phyloP scores from a whole-genome alignment of 1,140 invertebrate genomes.

The Rhagoletis pomonella region DNA sequence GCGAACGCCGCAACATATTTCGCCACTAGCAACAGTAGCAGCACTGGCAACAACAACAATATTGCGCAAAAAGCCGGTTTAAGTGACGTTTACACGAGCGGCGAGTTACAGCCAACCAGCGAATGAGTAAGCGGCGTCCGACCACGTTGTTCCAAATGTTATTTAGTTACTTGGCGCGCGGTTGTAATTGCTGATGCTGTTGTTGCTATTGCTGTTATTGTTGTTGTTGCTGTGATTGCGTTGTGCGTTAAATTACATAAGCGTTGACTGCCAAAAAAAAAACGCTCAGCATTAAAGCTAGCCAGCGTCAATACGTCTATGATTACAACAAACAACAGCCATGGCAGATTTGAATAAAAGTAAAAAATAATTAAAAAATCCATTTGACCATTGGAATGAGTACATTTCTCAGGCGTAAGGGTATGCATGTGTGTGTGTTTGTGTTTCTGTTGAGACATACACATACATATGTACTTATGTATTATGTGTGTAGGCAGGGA shows the following conservation, averaged over 20 bases:
- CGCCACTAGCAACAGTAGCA: neutral
- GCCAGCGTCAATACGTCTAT: neutral
- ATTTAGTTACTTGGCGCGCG: neutral
- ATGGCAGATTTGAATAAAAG: neutral
- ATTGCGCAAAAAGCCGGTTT: constrained; percentile 36
- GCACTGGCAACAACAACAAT: constrained; percentile 3
- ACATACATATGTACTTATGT: neutral
- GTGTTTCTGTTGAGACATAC: neutral
- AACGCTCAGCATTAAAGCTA: neutral
- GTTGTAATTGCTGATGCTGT: neutral
- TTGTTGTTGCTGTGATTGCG: neutral
- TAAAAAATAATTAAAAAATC: neutral
- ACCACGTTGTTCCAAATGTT: constrained; percentile 28
- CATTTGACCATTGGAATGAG: neutral
- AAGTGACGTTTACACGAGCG: neutral
- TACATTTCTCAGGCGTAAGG: neutral
- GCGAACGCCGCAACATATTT: neutral
- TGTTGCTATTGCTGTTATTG: neutral
- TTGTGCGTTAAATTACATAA: constrained; percentile 40
- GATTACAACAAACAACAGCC: neutral
- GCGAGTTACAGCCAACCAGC: neutral
- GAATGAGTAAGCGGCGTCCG: neutral
- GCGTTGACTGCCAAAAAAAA: constrained; percentile 4
- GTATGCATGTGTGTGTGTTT: neutral
- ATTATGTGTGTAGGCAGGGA: constrained; percentile 30